These are phyloP conservation scores for Elymnias hypermnestra DNA, from an alignment of 1,140 invertebrate species.

Conservation along the genomic window DNA sequence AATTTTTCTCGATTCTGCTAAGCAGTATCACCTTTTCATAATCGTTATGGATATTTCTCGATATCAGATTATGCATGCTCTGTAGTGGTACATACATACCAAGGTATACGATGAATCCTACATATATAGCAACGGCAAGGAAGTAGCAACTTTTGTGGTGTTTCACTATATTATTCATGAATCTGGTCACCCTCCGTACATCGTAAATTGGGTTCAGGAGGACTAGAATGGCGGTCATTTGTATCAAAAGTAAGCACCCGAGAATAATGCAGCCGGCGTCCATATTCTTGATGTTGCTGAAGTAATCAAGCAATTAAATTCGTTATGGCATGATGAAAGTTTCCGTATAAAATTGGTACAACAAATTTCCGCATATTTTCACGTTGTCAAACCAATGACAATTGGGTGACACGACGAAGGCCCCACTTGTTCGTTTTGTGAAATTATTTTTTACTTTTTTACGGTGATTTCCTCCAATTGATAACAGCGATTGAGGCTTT, in stretches of 20 bases:
- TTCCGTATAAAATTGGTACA: background rate
- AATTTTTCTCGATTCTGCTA: conserved; percentile 47
- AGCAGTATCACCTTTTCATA: conserved; percentile 41
- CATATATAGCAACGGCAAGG: conserved; percentile 31
- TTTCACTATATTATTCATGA: conserved; percentile 28
- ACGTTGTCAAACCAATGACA: conserved; percentile 20
- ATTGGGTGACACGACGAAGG: conserved; percentile 26
- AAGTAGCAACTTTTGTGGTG: conserved; percentile 30
- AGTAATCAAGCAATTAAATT: background rate
- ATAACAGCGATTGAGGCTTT: background rate
- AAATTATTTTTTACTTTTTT: conserved; percentile 29
- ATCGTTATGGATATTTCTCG: conserved; percentile 23
- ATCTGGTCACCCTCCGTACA: conserved; percentile 32
- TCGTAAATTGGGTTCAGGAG: conserved; percentile 55
- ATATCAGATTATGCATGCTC: conserved; percentile 35
- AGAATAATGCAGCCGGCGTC: conserved; percentile 40
- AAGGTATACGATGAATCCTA: conserved; percentile 36
- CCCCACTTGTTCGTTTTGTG: conserved; percentile 29
- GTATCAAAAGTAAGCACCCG: conserved; percentile 37
- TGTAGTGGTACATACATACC: conserved; percentile 50
- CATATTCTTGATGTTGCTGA: conserved; percentile 30
- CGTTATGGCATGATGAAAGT: conserved; percentile 3
- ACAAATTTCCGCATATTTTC: background rate
- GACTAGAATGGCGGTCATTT: conserved; percentile 45
- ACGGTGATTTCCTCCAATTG: conserved; percentile 2